Conservation (phyloP, 2,113 vertebrate species). For the Macroglossus sobrinus region DNA sequence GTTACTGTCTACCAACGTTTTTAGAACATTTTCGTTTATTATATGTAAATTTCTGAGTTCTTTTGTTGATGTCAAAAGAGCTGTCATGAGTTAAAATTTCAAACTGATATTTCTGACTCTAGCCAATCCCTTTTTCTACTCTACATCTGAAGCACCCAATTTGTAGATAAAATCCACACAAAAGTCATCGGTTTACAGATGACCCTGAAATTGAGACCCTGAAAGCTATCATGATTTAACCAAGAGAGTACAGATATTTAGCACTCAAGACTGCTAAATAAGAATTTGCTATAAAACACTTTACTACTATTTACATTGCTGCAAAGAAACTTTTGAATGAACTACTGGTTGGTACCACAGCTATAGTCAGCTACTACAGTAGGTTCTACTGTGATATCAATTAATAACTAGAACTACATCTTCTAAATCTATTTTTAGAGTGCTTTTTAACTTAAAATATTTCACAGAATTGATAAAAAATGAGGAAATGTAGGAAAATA, state of each 20-base stretch:
- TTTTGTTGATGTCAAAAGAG: neutral
- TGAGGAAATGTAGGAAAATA: neutral
- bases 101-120: neutral
- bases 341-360: neutral
- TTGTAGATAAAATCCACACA: neutral
- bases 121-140: neutral
- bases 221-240: neutral
- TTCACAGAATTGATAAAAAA: neutral
- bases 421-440: neutral
- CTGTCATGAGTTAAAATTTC: neutral
- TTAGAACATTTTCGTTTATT: neutral
- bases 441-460: neutral
- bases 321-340: neutral
- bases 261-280: neutral
- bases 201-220: neutral
- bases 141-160: neutral
- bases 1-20: neutral
- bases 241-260: neutral
- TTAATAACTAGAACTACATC: neutral
- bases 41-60: neutral
- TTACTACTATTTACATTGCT: neutral
- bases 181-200: neutral
- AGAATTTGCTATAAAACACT: neutral
- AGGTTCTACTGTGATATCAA: neutral
- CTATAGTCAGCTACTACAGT: rapidly evolving